A percentile compares a stretch with the other conserved stretches of the same genome.
phyloP scores from a whole-genome alignment of 2,888 invertebrate genomes.

The Rhagonycha lutea region DNA sequence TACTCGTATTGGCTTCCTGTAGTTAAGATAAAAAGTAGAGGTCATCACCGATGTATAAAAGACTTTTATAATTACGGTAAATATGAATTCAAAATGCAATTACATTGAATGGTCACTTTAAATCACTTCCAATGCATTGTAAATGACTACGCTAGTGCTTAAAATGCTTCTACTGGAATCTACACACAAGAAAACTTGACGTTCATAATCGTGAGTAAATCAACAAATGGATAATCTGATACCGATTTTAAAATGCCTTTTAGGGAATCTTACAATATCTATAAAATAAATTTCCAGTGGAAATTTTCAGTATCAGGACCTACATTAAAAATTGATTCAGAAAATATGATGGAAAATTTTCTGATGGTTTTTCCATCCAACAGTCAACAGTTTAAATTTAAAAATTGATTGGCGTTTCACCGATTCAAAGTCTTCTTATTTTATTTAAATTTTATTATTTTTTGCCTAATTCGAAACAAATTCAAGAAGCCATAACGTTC shows the following conservation, averaged over 20 bases:
- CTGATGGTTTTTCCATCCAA: too few relatives aligned
- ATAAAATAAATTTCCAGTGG: not conserved
- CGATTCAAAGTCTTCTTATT: not conserved
- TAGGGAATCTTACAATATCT: constrained; percentile 19
- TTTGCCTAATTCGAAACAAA: not conserved
- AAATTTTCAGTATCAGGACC: not conserved
- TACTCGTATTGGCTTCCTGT: not conserved
- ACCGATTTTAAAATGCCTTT: constrained; percentile 19
- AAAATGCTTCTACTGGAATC: constrained; percentile 27
- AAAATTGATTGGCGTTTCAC: too few relatives aligned
- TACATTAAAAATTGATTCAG: too few relatives aligned
- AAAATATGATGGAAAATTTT: too few relatives aligned
- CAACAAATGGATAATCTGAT: constrained; percentile 32
- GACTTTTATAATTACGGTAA: constrained; percentile 27
- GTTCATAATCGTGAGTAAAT: constrained; percentile 28
- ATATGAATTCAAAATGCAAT: constrained; percentile 40
- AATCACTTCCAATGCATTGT: constrained; percentile 33
- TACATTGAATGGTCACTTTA: constrained; percentile 37
- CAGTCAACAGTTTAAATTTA: too few relatives aligned
- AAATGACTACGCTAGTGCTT: constrained; percentile 28
- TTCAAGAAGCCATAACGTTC: not conserved
- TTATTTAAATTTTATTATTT: not conserved
- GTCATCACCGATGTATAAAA: not conserved
- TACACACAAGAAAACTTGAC: constrained; percentile 11
- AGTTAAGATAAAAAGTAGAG: not conserved